These are phyloP conservation scores for Rhinoptilus africanus DNA, from an alignment of 2,113 vertebrate genomes.

Conservation along the genomic window DNA sequence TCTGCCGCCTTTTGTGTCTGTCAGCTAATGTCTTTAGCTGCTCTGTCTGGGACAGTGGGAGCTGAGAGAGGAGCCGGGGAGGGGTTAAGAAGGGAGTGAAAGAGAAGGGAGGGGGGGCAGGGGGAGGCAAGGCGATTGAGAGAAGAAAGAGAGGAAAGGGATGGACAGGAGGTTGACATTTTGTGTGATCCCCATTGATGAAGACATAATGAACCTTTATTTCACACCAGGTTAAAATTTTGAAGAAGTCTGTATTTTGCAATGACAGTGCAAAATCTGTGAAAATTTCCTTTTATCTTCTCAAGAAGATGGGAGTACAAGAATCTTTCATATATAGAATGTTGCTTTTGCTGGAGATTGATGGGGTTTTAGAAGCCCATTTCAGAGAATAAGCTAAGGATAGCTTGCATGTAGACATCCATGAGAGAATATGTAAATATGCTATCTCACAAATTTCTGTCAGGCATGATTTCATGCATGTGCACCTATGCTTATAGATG, in stretches of 20 bases:
- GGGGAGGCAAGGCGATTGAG: neutral
- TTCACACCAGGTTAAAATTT: neutral
- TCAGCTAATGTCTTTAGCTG: conserved; percentile 75
- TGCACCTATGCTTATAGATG: neutral
- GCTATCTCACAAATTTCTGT: neutral
- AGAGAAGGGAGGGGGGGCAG: neutral
- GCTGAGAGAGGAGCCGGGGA: conserved; percentile 65
- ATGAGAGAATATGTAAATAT: neutral
- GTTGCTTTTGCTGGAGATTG: neutral
- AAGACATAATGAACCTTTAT: neutral
- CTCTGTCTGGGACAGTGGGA: conserved; percentile 67
- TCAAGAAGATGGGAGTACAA: neutral
- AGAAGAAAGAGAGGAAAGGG: neutral
- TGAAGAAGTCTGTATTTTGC: neutral
- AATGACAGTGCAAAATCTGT: neutral
- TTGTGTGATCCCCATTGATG: neutral
- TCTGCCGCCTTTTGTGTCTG: conserved; percentile 82
- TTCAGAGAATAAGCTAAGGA: neutral
- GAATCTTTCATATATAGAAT: neutral
- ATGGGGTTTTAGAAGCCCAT: neutral
- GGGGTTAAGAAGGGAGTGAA: neutral
- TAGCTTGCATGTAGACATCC: neutral
- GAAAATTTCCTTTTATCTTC: neutral
- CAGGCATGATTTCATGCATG: neutral
- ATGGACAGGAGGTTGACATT: neutral